Percentiles rank a stretch among this genome's conserved stretches.
Conservation (phyloP, 2,113 vertebrate species). For the Sisor rabdophorus region DNA sequence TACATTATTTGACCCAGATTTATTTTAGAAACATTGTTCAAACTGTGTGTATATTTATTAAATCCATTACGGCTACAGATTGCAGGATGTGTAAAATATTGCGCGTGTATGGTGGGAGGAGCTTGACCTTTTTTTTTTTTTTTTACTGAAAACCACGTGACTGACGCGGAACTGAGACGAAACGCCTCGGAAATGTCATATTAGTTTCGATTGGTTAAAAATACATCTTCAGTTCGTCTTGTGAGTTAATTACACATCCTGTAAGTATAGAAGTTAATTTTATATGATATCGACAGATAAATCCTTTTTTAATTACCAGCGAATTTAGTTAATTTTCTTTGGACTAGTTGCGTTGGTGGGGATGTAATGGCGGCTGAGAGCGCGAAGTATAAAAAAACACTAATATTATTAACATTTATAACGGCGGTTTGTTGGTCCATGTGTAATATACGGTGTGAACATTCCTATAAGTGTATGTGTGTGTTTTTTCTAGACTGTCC, state of each 20-base stretch:
- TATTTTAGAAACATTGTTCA: too few relatives aligned
- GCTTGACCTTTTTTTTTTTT: too few relatives aligned
- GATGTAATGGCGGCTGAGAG: constrained; percentile 3
- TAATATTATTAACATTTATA: background rate
- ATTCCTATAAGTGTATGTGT: background rate
- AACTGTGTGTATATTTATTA: too few relatives aligned
- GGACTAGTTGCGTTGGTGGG: background rate
- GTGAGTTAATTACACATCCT: background rate
- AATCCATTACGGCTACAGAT: too few relatives aligned
- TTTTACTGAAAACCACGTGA: constrained; percentile 30
- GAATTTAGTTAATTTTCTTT: background rate
- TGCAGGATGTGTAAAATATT: too few relatives aligned
- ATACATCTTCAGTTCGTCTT: background rate
- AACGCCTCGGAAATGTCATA: background rate
- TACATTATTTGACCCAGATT: too few relatives aligned
- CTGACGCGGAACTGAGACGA: constrained; percentile 20
- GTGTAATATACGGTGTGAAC: background rate
- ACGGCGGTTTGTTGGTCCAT: too few relatives aligned
- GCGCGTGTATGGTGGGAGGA: background rate
- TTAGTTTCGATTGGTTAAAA: background rate
- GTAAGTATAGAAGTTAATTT: constrained; percentile 16
- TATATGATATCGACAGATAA: background rate
- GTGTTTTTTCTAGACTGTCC: background rate
- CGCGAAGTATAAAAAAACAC: background rate
- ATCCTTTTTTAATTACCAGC: too few relatives aligned